phyloP scores from a whole-genome alignment of 2,113 vertebrate species.

The Seriola dumerili region DNA sequence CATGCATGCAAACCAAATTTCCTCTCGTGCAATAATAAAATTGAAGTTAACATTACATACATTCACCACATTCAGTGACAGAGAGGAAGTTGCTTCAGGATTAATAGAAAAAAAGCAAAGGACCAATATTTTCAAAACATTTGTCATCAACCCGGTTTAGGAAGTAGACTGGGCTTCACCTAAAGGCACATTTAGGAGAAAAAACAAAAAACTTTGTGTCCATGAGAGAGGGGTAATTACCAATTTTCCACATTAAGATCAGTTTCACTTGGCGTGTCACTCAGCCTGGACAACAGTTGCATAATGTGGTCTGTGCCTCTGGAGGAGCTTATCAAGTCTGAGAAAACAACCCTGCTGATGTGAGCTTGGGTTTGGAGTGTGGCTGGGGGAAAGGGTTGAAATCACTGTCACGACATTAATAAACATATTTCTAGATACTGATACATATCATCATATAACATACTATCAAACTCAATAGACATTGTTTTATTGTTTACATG shows the following conservation, averaged over 20 bases:
- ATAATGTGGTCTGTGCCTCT: constrained; percentile 4
- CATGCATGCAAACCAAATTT: not conserved
- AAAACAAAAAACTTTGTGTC: not conserved
- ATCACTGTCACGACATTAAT: not conserved
- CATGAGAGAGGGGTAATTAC: not conserved
- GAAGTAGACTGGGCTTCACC: not conserved
- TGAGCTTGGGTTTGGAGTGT: not conserved
- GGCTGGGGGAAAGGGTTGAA: not conserved
- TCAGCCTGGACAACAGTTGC: not conserved
- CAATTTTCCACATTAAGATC: constrained; percentile 9
- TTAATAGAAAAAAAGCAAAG: not conserved
- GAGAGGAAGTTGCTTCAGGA: not conserved
- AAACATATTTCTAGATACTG: not conserved
- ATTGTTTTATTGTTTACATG: no score
- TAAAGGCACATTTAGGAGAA: not conserved
- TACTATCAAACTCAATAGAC: no score
- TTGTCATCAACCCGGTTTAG: not conserved
- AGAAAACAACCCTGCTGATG: not conserved
- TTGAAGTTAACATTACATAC: not conserved
- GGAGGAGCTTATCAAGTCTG: not conserved
- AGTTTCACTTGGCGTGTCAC: not conserved
- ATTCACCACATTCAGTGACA: not conserved
- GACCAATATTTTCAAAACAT: not conserved
- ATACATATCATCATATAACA: not conserved
- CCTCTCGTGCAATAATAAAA: not conserved